Conservation (phyloP, 1,140 invertebrate species). For the Drosophila aff. region DNA sequence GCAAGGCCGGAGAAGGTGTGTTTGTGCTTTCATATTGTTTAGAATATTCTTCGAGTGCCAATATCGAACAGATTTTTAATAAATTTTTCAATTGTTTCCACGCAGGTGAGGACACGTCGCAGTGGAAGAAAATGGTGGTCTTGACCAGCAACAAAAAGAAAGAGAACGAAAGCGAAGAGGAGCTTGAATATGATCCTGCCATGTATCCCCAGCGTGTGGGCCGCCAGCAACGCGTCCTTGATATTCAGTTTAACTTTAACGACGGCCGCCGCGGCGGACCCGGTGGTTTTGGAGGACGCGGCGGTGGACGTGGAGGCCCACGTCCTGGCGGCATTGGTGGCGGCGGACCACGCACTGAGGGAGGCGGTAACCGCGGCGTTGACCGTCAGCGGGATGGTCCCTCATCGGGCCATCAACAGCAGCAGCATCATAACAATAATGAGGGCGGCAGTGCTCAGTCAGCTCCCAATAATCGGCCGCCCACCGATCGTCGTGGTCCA, state of each 20-base stretch:
- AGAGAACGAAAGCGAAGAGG: conserved; percentile 88
- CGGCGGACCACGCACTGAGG: conserved; percentile 84
- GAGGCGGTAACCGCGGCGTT: conserved; percentile 85
- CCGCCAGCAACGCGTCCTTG: conserved; percentile 93
- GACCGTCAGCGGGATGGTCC: conserved; percentile 76
- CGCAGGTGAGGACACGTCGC: conserved; percentile 91
- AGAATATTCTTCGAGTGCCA: neutral
- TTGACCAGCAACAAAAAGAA: conserved; percentile 84
- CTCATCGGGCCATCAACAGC: conserved; percentile 19
- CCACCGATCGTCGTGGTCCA: conserved; percentile 69
- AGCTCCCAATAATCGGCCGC: conserved; percentile 62
- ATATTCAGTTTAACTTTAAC: conserved; percentile 95
- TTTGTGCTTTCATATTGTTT: neutral
- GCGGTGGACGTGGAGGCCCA: conserved; percentile 88
- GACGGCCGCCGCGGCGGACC: conserved; percentile 91
- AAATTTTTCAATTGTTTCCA: neutral
- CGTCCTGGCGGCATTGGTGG: conserved; percentile 87
- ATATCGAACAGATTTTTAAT: neutral
- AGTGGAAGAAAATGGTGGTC: conserved; percentile 96
- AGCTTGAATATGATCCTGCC: conserved; percentile 90
- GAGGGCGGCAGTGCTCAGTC: conserved; percentile 78
- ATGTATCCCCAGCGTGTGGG: conserved; percentile 95
- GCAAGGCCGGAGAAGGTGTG: conserved; percentile 94
- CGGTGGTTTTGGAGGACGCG: conserved; percentile 88
- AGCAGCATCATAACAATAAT: conserved; percentile 38